phyloP scores from a whole-genome alignment of 2,888 invertebrate genomes.

The Gastracanthus pulcherrimus region DNA sequence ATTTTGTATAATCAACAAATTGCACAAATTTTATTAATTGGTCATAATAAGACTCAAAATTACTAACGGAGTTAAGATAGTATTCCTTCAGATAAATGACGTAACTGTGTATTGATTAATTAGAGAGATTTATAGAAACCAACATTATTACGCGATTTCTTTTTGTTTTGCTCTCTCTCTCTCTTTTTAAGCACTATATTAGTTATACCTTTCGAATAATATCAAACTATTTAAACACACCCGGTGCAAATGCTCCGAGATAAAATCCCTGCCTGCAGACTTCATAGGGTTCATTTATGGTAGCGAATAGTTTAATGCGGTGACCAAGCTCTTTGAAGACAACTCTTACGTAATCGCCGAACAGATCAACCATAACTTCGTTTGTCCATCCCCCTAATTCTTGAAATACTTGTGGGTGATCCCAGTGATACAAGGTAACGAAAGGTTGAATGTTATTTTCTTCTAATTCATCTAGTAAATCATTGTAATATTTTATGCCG shows the following conservation, averaged over 20 bases:
- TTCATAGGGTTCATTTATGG: conserved; percentile 87
- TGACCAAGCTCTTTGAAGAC: conserved; percentile 79
- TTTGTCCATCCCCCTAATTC: conserved; percentile 84
- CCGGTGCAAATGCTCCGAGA: conserved; percentile 44
- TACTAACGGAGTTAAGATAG: too few species aligned
- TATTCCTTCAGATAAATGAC: too few species aligned
- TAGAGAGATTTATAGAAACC: too few species aligned
- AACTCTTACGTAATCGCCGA: conserved; percentile 81
- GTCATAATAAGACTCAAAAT: too few species aligned
- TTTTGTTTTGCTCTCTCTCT: background rate
- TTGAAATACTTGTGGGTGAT: conserved; percentile 81
- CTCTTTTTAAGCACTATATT: too few species aligned
- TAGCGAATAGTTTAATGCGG: conserved; percentile 84
- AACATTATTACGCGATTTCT: background rate
- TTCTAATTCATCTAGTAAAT: conserved; percentile 76
- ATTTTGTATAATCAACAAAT: too few species aligned
- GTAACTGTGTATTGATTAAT: too few species aligned
- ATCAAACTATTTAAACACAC: conserved; percentile 4
- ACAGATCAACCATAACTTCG: conserved; percentile 81
- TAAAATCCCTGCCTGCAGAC: conserved; percentile 80
- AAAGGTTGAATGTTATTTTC: conserved; percentile 82
- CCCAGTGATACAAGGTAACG: conserved; percentile 84
- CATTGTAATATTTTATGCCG: conserved; percentile 78
- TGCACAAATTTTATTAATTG: too few species aligned
- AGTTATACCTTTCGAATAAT: too few species aligned